Evolutionary conservation across 1,140 invertebrate genomes (phyloP).

Genomic region (Battus philenor): DNA sequence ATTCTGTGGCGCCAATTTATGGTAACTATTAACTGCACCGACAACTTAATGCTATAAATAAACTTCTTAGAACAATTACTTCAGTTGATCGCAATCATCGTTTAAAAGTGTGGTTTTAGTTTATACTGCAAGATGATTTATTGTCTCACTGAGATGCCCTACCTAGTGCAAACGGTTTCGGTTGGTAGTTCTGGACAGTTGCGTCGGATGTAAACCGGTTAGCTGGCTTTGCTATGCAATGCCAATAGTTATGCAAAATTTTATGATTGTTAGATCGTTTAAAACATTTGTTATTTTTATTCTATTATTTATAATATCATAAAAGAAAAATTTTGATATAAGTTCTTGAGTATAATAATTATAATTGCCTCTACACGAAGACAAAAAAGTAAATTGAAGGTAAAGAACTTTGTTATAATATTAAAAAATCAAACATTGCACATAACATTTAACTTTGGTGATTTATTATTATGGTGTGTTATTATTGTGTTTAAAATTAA

Average conservation of each 20-base stretch:
- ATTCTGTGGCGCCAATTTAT: constrained; percentile 5
- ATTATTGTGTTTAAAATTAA: too few species aligned
- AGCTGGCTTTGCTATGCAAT: constrained; percentile 8
- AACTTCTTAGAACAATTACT: constrained; percentile 11
- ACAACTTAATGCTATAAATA: constrained; percentile 8
- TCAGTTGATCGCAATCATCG: constrained; percentile 11
- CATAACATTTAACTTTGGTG: too few species aligned
- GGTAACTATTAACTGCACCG: background rate
- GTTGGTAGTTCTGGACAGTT: constrained; percentile 7
- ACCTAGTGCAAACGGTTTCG: constrained; percentile 2
- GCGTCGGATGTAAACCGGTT: constrained; percentile 8
- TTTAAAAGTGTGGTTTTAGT: constrained; percentile 6
- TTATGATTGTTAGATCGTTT: too few species aligned
- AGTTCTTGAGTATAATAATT: too few species aligned
- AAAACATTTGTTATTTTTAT: too few species aligned
- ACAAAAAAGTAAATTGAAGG: too few species aligned
- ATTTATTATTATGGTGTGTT: too few species aligned
- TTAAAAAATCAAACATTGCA: too few species aligned
- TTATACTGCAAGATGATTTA: constrained; percentile 8
- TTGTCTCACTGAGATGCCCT: constrained; percentile 11
- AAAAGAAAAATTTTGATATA: too few species aligned
- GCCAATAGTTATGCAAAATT: constrained; percentile 5
- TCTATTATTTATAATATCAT: too few species aligned
- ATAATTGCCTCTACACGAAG: too few species aligned
- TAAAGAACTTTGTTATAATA: too few species aligned